Percentiles rank a stretch among this genome's conserved stretches.
These are phyloP conservation scores for Siniperca knerii DNA, from an alignment of 2,113 vertebrate species.

Conservation along the genomic window DNA sequence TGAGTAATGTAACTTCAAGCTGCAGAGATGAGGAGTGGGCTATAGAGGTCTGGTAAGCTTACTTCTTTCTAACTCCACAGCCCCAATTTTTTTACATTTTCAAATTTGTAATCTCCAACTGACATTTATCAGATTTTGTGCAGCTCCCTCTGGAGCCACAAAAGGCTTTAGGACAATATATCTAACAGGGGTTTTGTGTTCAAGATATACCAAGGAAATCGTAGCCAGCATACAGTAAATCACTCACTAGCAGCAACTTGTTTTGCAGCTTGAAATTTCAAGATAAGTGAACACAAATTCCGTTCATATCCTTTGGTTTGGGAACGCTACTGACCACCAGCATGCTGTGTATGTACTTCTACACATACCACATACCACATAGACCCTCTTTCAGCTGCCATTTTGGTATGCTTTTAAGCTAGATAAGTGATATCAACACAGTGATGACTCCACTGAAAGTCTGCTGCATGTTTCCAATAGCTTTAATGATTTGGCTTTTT, in stretches of 20 bases:
- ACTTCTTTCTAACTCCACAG: not conserved
- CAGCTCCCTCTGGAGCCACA: no score
- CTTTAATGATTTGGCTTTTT: not conserved
- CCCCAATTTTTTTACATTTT: not conserved
- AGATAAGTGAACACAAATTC: not conserved
- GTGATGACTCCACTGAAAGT: not conserved
- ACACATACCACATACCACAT: not conserved
- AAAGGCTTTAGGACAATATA: not conserved
- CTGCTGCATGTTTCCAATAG: constrained; percentile 17
- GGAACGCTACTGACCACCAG: not conserved
- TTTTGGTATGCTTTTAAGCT: constrained; percentile 25
- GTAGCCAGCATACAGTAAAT: not conserved
- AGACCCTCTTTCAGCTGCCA: constrained; percentile 10
- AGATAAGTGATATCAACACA: constrained; percentile 8
- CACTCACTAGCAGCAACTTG: not conserved
- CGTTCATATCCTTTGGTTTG: not conserved
- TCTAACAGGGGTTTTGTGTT: not conserved
- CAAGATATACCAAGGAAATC: not conserved
- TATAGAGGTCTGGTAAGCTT: no score
- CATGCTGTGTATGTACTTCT: not conserved
- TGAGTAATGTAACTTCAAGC: no score
- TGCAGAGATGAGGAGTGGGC: no score
- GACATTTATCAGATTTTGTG: not conserved
- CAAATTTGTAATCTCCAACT: no score
- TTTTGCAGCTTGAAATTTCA: not conserved